These are phyloP conservation scores for Caenorhabditis wallacei DNA, from an alignment of 2,888 invertebrate genomes.

Conservation along the genomic window DNA sequence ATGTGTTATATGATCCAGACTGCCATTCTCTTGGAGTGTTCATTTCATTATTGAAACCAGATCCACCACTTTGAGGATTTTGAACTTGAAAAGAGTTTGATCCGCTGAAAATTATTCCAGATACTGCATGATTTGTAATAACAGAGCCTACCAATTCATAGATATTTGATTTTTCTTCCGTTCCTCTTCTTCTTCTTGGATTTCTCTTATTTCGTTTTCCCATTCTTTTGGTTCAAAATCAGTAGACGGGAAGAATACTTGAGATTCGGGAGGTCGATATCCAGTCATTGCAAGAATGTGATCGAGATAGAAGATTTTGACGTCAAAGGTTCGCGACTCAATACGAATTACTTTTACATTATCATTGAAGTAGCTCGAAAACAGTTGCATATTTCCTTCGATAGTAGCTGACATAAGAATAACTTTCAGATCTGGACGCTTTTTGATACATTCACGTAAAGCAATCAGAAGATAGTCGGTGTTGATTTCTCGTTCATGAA, in stretches of 20 bases:
- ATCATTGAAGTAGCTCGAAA: slow-evolving; percentile 89
- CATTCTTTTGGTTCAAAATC: slow-evolving; percentile 21
- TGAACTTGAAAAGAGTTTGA: not conserved
- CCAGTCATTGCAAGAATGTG: slow-evolving; percentile 80
- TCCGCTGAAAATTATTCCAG: not conserved
- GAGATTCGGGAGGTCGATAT: slow-evolving; percentile 68
- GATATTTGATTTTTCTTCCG: not conserved
- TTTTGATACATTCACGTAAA: slow-evolving; percentile 84
- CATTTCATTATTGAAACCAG: not conserved
- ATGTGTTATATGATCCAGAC: slow-evolving; percentile 22
- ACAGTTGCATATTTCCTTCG: slow-evolving; percentile 88
- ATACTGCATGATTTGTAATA: no score
- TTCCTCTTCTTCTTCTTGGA: slow-evolving; percentile 14
- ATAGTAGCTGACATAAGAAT: slow-evolving; percentile 96
- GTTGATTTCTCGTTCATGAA: slow-evolving; percentile 95
- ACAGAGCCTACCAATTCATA: no score
- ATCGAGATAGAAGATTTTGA: slow-evolving; percentile 76
- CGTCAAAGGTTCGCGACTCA: slow-evolving; percentile 76
- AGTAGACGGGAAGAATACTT: slow-evolving; percentile 42
- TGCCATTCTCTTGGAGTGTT: slow-evolving; percentile 31
- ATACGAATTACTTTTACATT: slow-evolving; percentile 88
- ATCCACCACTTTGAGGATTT: not conserved
- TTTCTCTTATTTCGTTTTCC: slow-evolving; percentile 24
- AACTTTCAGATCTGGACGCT: slow-evolving; percentile 77
- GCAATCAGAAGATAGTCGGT: slow-evolving; percentile 94